These are phyloP conservation scores for Chrysochloris asiatica DNA, from an alignment of 2,113 vertebrate genomes.

Conservation along the genomic window DNA sequence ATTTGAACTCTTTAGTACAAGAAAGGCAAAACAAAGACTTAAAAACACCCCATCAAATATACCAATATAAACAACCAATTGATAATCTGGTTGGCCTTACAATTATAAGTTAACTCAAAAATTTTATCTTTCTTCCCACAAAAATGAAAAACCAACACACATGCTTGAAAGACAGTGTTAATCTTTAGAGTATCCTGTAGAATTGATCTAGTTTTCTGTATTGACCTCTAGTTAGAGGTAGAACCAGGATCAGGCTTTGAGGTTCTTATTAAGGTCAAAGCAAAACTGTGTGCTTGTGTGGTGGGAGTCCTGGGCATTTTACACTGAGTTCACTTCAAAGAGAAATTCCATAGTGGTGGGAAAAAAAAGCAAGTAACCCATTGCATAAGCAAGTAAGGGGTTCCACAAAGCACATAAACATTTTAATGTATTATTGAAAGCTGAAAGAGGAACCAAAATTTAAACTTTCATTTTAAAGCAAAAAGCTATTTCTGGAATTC, in stretches of 20 bases:
- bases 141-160: constrained; percentile 11
- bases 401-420: not conserved
- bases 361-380: constrained; percentile 29
- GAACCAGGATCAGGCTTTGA: not conserved
- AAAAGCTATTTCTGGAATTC: constrained; percentile 1
- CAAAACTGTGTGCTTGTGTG: too few species aligned
- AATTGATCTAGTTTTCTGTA: not conserved
- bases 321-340: not conserved
- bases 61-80: not conserved
- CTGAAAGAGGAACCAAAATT: constrained; percentile 17
- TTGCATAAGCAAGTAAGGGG: constrained; percentile 6
- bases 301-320: not conserved
- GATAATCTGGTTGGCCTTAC: not conserved
- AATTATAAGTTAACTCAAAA: constrained; percentile 39
- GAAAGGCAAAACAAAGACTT: not conserved
- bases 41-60: not conserved
- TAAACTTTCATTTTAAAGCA: constrained; percentile 36
- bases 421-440: constrained; percentile 41
- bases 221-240: not conserved
- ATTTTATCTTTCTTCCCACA: not conserved
- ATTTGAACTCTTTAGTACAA: constrained; percentile 4
- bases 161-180: not conserved
- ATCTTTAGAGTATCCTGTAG: not conserved
- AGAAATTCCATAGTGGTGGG: constrained; percentile 11
- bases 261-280: not conserved